Conservation (phyloP, 2,797 vertebrate species). For the Hirundo rustica region DNA sequence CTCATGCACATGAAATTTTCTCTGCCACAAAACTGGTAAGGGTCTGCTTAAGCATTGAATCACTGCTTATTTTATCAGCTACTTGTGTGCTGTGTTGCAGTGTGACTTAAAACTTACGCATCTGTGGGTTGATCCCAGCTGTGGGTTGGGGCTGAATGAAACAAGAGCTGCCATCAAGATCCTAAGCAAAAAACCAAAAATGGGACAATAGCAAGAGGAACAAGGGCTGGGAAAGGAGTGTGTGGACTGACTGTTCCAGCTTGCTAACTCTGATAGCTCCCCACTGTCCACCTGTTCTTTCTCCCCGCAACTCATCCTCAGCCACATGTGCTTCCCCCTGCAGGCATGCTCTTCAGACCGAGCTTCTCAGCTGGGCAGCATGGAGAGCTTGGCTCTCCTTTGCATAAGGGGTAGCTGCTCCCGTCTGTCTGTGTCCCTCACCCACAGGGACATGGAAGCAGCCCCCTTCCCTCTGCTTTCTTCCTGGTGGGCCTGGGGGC, state of each 20-base stretch:
- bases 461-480: not conserved
- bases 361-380: not conserved
- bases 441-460: not conserved
- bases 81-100: not conserved
- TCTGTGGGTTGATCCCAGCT: not conserved
- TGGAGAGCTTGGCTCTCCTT: not conserved
- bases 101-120: rapidly evolving
- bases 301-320: not conserved
- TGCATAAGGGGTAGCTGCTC: not conserved
- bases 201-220: not conserved
- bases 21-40: not conserved
- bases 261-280: not conserved
- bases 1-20: not conserved
- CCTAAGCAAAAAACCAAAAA: not conserved
- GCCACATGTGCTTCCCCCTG: rapidly evolving
- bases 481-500: not conserved
- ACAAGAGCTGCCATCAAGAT: not conserved
- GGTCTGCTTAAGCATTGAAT: not conserved
- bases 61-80: not conserved
- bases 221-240: not conserved
- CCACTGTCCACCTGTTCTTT: not conserved
- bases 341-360: not conserved
- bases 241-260: not conserved
- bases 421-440: rapidly evolving
- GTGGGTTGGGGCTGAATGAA: not conserved